Evolutionary conservation across 2,113 vertebrate species (phyloP).

Genomic region (Pelecanoides urinatrix): DNA sequence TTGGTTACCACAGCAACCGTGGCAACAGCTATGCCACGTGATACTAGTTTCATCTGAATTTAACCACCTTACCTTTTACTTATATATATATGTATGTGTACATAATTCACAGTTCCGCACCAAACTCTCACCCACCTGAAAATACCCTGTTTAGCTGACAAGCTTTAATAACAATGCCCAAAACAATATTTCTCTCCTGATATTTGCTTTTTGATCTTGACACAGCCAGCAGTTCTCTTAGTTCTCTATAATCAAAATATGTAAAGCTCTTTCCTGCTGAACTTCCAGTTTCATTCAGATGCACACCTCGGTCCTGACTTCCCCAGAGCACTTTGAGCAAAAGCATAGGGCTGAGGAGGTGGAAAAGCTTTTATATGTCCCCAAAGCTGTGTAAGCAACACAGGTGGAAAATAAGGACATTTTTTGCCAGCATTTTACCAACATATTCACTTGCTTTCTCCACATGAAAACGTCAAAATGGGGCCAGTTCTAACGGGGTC

Average conservation of each 20-base stretch:
- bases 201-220: not conserved
- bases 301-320: not conserved
- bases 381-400: not conserved
- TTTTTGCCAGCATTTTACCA: not conserved
- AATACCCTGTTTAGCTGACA: not conserved
- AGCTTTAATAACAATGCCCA: not conserved
- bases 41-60: not conserved
- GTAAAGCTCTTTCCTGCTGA: not conserved
- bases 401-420: not conserved
- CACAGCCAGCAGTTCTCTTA: not conserved
- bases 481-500: not conserved
- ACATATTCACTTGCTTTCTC: not conserved
- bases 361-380: not conserved
- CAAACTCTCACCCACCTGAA: not conserved
- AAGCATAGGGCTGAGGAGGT: not conserved
- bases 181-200: not conserved
- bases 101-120: not conserved
- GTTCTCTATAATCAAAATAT: not conserved
- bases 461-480: not conserved
- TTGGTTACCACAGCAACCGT: constrained; percentile 53
- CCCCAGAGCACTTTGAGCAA: not conserved
- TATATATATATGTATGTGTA: not conserved
- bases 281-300: not conserved
- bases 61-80: not conserved
- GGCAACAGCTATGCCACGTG: not conserved